These are phyloP conservation scores for Heliconius hermathena DNA, from an alignment of 1,140 invertebrate species.

Conservation along the genomic window DNA sequence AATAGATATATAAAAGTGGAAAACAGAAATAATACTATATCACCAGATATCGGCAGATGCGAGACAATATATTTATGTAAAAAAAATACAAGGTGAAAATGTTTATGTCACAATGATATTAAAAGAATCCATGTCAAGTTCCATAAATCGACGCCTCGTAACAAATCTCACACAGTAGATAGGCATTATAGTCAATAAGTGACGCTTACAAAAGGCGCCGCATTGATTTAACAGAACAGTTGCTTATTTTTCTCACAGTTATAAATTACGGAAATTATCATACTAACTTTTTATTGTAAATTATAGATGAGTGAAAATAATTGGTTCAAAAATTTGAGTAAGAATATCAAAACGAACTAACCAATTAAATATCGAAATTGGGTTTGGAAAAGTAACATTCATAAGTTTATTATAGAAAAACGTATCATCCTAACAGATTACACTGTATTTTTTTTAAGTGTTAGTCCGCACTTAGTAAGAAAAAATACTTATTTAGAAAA, in stretches of 20 bases:
- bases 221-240: constrained; percentile 58
- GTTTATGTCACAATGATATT: constrained; percentile 1
- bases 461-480: too few species aligned
- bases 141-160: background rate
- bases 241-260: constrained; percentile 54
- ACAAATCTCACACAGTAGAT: constrained; percentile 18
- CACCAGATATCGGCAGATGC: background rate
- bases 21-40: background rate
- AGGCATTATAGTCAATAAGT: constrained; percentile 20
- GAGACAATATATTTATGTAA: background rate
- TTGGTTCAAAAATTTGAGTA: constrained; percentile 46
- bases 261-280: constrained; percentile 44
- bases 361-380: background rate
- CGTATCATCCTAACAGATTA: background rate
- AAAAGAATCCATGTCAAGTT: constrained; percentile 1
- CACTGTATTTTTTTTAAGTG: background rate
- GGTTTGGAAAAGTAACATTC: background rate
- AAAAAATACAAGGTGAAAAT: background rate
- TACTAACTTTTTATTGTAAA: background rate
- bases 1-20: background rate
- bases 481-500: too few species aligned
- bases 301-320: background rate
- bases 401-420: too few species aligned
- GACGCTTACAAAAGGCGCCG: constrained; percentile 18
- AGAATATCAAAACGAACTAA: constrained; percentile 22